Percentiles rank a stretch among this genome's conserved stretches.
phyloP scores from a whole-genome alignment of 2,888 invertebrate species.

The Chymomyza caudatula region DNA sequence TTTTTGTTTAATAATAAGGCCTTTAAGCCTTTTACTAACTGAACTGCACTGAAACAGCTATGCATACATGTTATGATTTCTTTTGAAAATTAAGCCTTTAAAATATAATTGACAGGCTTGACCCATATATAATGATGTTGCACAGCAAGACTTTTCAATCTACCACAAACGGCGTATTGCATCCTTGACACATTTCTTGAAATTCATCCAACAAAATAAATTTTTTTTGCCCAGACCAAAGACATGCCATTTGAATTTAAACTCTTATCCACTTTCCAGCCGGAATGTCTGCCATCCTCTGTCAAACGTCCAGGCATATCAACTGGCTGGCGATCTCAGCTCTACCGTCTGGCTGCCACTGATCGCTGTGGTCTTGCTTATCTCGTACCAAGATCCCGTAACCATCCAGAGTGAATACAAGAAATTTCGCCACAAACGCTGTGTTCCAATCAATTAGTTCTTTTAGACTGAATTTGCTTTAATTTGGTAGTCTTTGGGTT shows the following conservation, averaged over 20 bases:
- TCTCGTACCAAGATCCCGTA: background rate
- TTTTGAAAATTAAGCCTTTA: background rate
- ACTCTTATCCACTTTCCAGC: background rate
- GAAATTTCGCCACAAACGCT: background rate
- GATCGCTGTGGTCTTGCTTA: background rate
- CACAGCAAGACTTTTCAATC: background rate
- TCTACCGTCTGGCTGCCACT: background rate
- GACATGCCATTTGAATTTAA: background rate
- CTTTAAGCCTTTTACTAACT: conserved; percentile 9
- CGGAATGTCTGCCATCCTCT: background rate
- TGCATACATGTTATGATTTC: conserved; percentile 1
- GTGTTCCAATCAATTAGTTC: background rate
- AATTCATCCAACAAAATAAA: background rate
- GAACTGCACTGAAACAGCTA: background rate
- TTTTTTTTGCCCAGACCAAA: background rate
- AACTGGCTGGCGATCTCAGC: background rate
- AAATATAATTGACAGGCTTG: background rate
- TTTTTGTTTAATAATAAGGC: conserved; percentile 26
- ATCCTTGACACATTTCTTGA: background rate
- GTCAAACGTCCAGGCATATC: background rate
- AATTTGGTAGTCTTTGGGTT: background rate
- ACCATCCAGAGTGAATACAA: background rate
- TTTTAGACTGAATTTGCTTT: background rate
- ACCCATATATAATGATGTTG: background rate
- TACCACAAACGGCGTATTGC: background rate